Evolutionary conservation across 2,113 vertebrate species (phyloP).

Genomic region (Trogon melanurus): DNA sequence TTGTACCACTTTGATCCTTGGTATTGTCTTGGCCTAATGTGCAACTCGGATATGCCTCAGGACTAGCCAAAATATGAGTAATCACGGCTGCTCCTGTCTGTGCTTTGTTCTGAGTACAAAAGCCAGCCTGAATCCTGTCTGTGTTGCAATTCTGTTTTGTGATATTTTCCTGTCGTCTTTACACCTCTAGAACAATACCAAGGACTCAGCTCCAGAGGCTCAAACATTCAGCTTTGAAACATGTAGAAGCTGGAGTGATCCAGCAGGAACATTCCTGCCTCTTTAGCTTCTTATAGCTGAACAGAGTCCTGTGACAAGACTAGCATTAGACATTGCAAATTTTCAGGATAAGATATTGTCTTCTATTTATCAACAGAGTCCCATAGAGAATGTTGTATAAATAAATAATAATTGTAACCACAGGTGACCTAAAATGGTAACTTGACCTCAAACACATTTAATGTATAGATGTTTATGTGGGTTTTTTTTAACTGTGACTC

Average conservation of each 20-base stretch:
- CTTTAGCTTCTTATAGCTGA: background rate
- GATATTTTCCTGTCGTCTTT: background rate
- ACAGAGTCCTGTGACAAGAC: background rate
- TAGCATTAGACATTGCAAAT: background rate
- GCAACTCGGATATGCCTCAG: background rate
- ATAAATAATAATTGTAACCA: background rate
- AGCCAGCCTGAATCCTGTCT: background rate
- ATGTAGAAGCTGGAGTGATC: rapidly evolving
- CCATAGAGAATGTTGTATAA: background rate
- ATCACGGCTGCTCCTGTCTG: background rate
- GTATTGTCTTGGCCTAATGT: rapidly evolving
- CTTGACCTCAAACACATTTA: background rate
- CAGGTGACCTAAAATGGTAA: background rate
- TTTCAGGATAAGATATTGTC: background rate
- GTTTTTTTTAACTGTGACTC: background rate
- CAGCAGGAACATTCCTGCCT: background rate
- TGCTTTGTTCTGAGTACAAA: background rate
- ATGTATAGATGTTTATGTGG: background rate
- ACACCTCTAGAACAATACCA: background rate
- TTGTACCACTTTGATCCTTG: background rate
- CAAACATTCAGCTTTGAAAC: background rate
- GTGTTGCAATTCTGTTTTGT: background rate
- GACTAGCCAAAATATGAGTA: background rate
- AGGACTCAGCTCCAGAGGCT: rapidly evolving
- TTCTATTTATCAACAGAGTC: background rate